Evolutionary conservation across 2,113 vertebrate species (phyloP).

Genomic region (Protobothrops flavoviridis): DNA sequence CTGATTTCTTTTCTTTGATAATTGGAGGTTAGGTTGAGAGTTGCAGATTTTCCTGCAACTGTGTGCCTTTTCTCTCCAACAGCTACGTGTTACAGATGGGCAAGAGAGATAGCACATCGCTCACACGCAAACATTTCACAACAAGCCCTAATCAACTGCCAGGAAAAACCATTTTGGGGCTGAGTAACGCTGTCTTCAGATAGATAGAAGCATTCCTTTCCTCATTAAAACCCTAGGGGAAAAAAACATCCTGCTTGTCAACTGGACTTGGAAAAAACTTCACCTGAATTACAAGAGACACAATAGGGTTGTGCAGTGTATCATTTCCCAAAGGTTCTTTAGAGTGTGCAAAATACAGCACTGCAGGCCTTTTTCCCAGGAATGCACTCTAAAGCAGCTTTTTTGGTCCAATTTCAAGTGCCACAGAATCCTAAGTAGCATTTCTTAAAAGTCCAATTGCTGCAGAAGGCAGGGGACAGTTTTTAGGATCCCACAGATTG

Average conservation of each 20-base stretch:
- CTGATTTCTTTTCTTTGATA: background rate
- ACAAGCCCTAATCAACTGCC: background rate
- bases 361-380: background rate
- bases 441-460: background rate
- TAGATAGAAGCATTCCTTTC: background rate
- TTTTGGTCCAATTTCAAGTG: background rate
- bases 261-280: background rate
- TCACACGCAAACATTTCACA: background rate
- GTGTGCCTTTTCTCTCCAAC: background rate
- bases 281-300: background rate
- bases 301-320: background rate
- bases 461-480: background rate
- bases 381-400: background rate
- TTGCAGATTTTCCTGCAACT: background rate
- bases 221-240: background rate
- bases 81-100: background rate
- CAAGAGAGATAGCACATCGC: background rate
- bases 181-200: background rate
- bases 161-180: background rate
- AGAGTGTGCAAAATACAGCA: background rate
- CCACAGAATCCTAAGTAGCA: background rate
- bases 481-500: fast-evolving
- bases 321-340: background rate
- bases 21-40: background rate
- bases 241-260: background rate